Evolutionary conservation across 2,797 vertebrate species (phyloP), one percentile per base, ranked within the genome.

Genomic region (Microcaecilia unicolor): DNA sequence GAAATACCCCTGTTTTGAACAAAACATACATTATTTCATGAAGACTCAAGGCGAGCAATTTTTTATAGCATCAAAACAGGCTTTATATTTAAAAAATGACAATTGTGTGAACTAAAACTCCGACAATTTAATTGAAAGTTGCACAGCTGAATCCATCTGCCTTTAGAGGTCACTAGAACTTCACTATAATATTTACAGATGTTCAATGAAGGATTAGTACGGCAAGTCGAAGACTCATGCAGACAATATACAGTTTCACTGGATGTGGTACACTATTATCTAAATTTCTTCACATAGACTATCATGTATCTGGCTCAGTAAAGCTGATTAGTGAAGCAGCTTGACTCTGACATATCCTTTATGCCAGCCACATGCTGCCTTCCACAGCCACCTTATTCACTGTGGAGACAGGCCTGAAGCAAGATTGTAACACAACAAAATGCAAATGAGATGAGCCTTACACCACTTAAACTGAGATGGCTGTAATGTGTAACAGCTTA

Each of bases 91-190:
- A n/a, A n/a, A n/a, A n/a, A n/a, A n/a, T n/a, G n/a, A n/a, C n/a
- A n/a, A n/a, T n/a, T n/a, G n/a, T n/a, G n/a, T n/a, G n/a, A n/a
- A n/a, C n/a, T n/a, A n/a, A n/a, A n/a, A n/a, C n/a, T n/a, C n/a
- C n/a, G n/a, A n/a, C n/a, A n/a, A n/a, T n/a, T n/a, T n/a, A n/a
- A 24, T 7, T 25, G 15, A 32, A 35, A 13, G 25, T 50, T 55
- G 41, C 49, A 54, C 41, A 18, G 56, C 28, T 27, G 27, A 39
- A 61, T 48, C 44, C 57, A 62, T 74, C 83, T 74, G 86, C 92
- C 92, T 89, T 92, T 93, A 97, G 93, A 92, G 92, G 93, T 96
- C 93, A 95, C 80, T 96, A 86, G 83, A 83, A 86, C 86, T 80
- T 89, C 91, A 76, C 84, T 71, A 51, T 88, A 86, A 62, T 50